A percentile compares a stretch with the other conserved stretches of the same genome.
These are phyloP conservation scores for Brassicogethes aeneus DNA, from an alignment of 2,888 invertebrate genomes.

Conservation along the genomic window DNA sequence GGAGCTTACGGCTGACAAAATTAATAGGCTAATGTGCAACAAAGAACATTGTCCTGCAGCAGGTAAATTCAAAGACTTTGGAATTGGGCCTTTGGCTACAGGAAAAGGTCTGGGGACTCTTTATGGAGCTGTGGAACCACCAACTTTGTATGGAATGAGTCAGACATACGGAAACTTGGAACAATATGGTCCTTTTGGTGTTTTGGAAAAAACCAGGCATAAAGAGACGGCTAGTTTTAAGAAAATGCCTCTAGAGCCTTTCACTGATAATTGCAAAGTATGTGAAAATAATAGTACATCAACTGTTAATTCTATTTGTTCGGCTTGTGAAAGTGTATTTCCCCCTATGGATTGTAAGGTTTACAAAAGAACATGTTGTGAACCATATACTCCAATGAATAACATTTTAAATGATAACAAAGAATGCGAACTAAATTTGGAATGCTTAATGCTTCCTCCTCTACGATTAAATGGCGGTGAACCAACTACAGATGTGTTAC, in stretches of 20 bases:
- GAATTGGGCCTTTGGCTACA: slow-evolving; percentile 37
- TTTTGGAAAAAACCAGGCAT: slow-evolving; percentile 6
- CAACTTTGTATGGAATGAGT: slow-evolving; percentile 29
- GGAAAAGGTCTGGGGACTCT: slow-evolving; percentile 33
- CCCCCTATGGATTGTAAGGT: too few relatives aligned
- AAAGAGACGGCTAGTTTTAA: not conserved
- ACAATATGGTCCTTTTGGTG: slow-evolving; percentile 32
- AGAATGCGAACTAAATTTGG: not conserved
- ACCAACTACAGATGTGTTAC: not conserved
- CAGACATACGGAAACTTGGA: slow-evolving; percentile 33
- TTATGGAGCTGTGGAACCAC: slow-evolving; percentile 22
- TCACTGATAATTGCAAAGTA: too few relatives aligned
- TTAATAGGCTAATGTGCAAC: slow-evolving; percentile 28
- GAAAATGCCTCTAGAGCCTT: not conserved
- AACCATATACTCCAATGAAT: too few relatives aligned
- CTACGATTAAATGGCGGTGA: not conserved
- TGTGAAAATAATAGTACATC: not conserved
- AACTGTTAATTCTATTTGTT: not conserved
- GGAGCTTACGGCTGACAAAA: slow-evolving; percentile 14
- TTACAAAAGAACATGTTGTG: too few relatives aligned
- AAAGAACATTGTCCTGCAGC: slow-evolving; percentile 36
- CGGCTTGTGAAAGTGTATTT: not conserved
- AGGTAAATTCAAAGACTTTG: slow-evolving; percentile 35
- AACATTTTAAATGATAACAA: too few relatives aligned
- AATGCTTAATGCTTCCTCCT: not conserved